Conservation (phyloP, 2,888 invertebrate species). For the Leucophenga maculata region DNA sequence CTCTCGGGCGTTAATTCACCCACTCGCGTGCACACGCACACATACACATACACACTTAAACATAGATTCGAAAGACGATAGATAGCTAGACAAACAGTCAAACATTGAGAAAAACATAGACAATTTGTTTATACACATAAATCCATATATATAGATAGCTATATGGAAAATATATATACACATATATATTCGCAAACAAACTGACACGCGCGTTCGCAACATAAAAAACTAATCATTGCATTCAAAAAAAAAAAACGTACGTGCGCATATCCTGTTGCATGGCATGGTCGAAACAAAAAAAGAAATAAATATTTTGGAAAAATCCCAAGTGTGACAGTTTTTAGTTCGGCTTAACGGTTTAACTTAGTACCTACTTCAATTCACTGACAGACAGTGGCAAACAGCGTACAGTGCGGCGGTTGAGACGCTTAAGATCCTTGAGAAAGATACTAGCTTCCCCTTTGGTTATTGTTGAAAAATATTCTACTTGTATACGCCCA, state of each 20-base stretch:
- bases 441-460: too few relatives aligned
- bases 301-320: not conserved
- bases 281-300: slow-evolving; percentile 7
- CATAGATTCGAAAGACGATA: not conserved
- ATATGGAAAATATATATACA: slow-evolving; percentile 1
- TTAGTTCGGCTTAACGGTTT: not conserved
- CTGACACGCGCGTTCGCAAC: not conserved
- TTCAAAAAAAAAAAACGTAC: slow-evolving; percentile 22
- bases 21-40: not conserved
- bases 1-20: not conserved
- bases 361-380: not conserved
- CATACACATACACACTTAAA: slow-evolving; percentile 9
- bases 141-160: not conserved
- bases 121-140: not conserved
- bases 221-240: slow-evolving; percentile 19
- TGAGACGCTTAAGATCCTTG: too few relatives aligned
- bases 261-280: slow-evolving; percentile 22
- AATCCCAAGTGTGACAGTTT: not conserved
- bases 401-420: too few relatives aligned
- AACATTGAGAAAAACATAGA: not conserved
- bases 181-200: slow-evolving; percentile 1
- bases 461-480: too few relatives aligned
- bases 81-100: not conserved
- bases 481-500: too few relatives aligned
- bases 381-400: not conserved